Base-by-base conservation (phyloP, 2,888 invertebrate genomes). In the Tuta absoluta region DNA sequence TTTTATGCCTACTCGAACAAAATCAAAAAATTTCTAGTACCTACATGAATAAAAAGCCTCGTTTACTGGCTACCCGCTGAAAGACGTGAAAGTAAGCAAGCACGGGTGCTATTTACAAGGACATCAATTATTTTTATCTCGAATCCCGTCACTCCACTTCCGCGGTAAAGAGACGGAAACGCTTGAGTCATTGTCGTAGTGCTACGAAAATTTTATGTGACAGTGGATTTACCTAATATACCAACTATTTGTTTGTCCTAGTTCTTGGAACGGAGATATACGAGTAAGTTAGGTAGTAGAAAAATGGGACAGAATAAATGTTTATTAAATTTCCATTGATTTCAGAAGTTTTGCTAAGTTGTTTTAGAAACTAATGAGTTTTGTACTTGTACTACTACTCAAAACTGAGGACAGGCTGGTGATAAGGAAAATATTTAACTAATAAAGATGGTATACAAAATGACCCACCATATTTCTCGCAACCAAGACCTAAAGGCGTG, bases 91-190 rank as follows among this genome's bases (percentile, higher is more conserved):
- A 45, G 45, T 45, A 45, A 45, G 45, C n/a, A n/a, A 8, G 33
- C 33, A 33, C 33, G 4, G 33, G 45, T 45, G 45, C n/a, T 17
- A 45, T 45, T 45, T 45, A 11, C 45, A 45, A 45, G 45, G 45
- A 45, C 45, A 45, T 45, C 45, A 45, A 45, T 45, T 45, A 45
- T 45, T 45, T 45, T 45, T 45, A 45, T 45, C 45, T 45, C 17
- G 17, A 45, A 45, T 45, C 45, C 45, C 45, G 45, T 45, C 45
- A 45, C 45, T 17, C 45, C 17, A 17, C 17, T 45, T 45, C 45
- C 45, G 45, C 7, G 45, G 45, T n/a, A 45, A 45, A 45, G 45
- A 45, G 45, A 45, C 45, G 45, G 45, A 45, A 45, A 17, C 8
- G 45, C 45, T 45, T 45, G 45, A 45, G 5, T 45, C 45, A 45